Evolutionary conservation across 1,140 invertebrate species (phyloP), one percentile per base, ranked within the genome.

Genomic region (Tetramorium simillimum): DNA sequence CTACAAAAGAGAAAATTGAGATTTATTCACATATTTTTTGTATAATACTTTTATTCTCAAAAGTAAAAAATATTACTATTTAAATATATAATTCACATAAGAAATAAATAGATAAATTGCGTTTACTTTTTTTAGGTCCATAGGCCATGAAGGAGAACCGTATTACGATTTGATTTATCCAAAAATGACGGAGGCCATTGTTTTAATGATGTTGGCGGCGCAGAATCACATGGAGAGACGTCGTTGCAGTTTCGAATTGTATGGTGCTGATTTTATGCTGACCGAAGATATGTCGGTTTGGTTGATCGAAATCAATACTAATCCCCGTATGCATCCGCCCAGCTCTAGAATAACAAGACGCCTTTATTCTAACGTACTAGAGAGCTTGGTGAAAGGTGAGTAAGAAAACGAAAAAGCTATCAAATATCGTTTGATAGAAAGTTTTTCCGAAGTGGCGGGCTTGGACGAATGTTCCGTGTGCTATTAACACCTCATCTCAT

Each of bases 241-340:
- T 85, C 97, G 97, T 87, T 98, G 98, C 92, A 97, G 97, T 87
- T 99, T 99, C 94, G 98, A 99, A 94, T 65, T 99, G 21, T 99
- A 98, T 93, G 98, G 98, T 7, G 98, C 98, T 58, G 99, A 99
- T 95, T 99, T 99, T 93, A 97, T 99, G 96, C 92, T 97, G 18
- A 97, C 98, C 88, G 97, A 98, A 91, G 97, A 98, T 91, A 97
- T 97, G 76, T 96, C 97, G 85, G 98, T 98, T 0, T 99, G 98
- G 97, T 95, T 99, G 62, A 98, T 99, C 89, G 98, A 99, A 95
- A 99, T 99, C 86, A 99, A 99, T 95, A 98, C 97, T 0, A 97
- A 97, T 93, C 98, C 98, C 0, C 98, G 98, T 90, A 97, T 99
- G 95, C 96, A 97, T 86, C 94, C 94, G 12, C 96, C 97, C 0